Percentiles rank a stretch among this genome's conserved stretches.
phyloP scores from a whole-genome alignment of 2,113 vertebrate species.

The Grallaria varia region DNA sequence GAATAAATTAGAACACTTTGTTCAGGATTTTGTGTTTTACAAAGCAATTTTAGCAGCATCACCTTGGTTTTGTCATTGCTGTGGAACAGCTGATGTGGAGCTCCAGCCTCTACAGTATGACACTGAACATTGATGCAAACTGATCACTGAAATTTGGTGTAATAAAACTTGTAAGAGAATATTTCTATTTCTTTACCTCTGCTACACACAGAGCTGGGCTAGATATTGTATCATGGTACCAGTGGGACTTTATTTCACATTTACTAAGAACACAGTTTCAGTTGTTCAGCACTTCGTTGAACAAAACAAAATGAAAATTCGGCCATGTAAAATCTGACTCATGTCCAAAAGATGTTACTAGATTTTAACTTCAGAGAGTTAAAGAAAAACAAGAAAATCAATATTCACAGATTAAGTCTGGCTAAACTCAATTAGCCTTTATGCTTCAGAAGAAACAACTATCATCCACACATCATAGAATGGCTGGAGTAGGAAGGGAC shows the following conservation, averaged over 20 bases:
- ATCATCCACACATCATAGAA: neutral
- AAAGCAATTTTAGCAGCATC: neutral
- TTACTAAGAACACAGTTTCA: neutral
- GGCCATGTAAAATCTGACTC: neutral
- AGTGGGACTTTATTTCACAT: neutral
- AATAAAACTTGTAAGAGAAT: neutral
- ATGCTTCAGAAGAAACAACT: neutral
- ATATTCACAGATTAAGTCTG: neutral
- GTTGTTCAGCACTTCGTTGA: neutral
- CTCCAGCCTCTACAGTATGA: neutral
- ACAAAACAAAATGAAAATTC: neutral
- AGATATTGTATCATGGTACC: neutral
- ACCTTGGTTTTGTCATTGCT: neutral
- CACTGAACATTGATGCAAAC: neutral
- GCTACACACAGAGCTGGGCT: neutral
- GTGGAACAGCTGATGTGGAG: fast-evolving
- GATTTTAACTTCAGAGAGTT: neutral
- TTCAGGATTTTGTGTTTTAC: neutral
- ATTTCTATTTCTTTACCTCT: neutral
- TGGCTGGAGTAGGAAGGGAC: neutral
- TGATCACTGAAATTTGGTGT: neutral
- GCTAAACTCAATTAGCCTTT: neutral
- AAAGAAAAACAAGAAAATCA: neutral
- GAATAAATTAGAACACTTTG: neutral
- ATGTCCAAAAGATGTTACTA: neutral